Evolutionary conservation across 92 coral and sea anemone genomes (phyloP), one percentile per base, ranked within the genome.

Genomic region (Montipora capitata): DNA sequence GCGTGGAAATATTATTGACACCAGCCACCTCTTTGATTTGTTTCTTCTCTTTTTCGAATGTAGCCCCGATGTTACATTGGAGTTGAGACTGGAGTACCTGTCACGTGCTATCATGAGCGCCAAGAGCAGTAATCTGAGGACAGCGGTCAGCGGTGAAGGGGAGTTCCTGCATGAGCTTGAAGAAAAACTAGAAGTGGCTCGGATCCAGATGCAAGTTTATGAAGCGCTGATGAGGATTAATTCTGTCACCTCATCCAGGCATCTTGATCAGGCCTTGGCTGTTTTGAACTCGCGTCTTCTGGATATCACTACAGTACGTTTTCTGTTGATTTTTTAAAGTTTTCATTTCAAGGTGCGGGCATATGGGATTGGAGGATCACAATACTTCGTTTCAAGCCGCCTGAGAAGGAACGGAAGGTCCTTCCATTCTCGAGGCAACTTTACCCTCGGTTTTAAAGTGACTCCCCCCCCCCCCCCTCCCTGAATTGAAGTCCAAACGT

Each of bases 101-200:
- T 96, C 99, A 12, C 98, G 99, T 71, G 98, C 99, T n/a, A 96
- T 97, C 45, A 94, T 97, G 98, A 95, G 99, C 27, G 98, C 98
- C 44, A 97, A 97, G 86, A 97, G 99, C 64, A 90, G 97, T 72
- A 96, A 97, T 77, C 89, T 94, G 16, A 80, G 99, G 27, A 96
- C 99, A n/a, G 88, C 98, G 39, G 91, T 93, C 66, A 95, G 98
- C 77, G 89, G 94, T 12, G 99, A 97, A 56, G 99, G 99, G 45
- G 99, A 97, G 77, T 97, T 97, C 76, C 88, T 97, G n/a, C 99
- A 97, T 41, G 98, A 95, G 65, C 88, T 97, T 79, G 99, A 97
- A 74, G 99, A 97, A 79, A 97, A 97, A 39, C 82, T 97, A n/a
- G 99, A 97, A 94, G 99, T 98, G 7, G 99, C 99, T n/a, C 96